phyloP scores from a whole-genome alignment of 2,113 vertebrate species.

The Cyphomyrus plagiostoma region DNA sequence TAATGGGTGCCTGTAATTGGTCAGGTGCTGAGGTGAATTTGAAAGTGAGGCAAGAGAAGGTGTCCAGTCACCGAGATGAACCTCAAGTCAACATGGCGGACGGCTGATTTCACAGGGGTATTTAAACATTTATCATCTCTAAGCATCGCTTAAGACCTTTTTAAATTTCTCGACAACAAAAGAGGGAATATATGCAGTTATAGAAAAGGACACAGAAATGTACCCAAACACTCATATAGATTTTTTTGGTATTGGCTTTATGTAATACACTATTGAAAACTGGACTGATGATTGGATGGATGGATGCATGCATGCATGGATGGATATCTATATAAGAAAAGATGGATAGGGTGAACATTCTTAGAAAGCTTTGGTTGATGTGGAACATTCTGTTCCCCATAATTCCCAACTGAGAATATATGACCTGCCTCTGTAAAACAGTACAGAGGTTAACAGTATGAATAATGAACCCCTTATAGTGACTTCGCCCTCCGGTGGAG shows the following conservation, averaged over 20 bases:
- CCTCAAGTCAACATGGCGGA: not conserved
- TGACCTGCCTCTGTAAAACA: not conserved
- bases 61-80: not conserved
- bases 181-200: not conserved
- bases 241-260: not conserved
- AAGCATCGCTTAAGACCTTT: not conserved
- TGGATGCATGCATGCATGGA: not conserved
- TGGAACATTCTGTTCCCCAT: not conserved
- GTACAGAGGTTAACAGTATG: not conserved
- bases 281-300: not conserved
- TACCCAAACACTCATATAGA: not conserved
- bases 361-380: not conserved
- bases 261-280: not conserved
- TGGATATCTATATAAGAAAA: not conserved
- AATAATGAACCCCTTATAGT: not conserved
- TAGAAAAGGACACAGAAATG: not conserved
- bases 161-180: not conserved
- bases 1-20: not conserved
- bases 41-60: not conserved
- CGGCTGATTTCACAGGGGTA: not conserved
- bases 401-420: not conserved
- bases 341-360: not conserved
- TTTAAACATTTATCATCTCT: not conserved
- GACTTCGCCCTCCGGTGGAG: not conserved
- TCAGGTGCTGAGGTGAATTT: slow-evolving; percentile 9